Evolutionary conservation across 2,888 invertebrate genomes (phyloP).

Genomic region (Rhagonycha lutea): DNA sequence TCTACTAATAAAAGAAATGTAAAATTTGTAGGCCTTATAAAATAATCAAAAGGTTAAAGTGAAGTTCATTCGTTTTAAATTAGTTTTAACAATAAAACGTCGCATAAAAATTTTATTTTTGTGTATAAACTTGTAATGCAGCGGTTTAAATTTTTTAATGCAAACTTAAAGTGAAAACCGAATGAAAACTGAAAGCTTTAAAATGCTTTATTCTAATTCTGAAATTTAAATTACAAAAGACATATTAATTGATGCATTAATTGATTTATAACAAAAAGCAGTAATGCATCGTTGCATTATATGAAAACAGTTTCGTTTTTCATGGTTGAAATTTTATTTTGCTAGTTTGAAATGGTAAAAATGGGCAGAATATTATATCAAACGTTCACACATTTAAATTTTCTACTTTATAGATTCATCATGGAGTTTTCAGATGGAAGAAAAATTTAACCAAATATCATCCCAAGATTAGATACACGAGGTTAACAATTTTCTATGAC

Average conservation of each 20-base stretch:
- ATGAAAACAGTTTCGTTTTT: neutral
- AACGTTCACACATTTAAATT: no score
- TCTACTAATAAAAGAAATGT: neutral
- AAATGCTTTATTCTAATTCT: neutral
- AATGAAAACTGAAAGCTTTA: neutral
- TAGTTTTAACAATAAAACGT: neutral
- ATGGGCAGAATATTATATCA: no score
- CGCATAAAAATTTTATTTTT: neutral
- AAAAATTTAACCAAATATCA: no score
- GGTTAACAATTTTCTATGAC: no score
- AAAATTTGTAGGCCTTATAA: neutral
- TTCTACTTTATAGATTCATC: no score
- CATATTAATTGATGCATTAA: neutral
- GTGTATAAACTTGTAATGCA: neutral
- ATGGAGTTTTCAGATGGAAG: no score
- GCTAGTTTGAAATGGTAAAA: no score
- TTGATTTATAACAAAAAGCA: no score
- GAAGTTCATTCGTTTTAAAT: neutral
- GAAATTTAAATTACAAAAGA: neutral
- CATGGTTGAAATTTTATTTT: neutral
- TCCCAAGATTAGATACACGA: no score
- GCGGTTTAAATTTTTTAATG: neutral
- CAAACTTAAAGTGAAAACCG: neutral
- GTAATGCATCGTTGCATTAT: neutral
- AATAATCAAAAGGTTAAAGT: neutral